phyloP scores from a whole-genome alignment of 2,113 vertebrate species.

The Antigone vipio region DNA sequence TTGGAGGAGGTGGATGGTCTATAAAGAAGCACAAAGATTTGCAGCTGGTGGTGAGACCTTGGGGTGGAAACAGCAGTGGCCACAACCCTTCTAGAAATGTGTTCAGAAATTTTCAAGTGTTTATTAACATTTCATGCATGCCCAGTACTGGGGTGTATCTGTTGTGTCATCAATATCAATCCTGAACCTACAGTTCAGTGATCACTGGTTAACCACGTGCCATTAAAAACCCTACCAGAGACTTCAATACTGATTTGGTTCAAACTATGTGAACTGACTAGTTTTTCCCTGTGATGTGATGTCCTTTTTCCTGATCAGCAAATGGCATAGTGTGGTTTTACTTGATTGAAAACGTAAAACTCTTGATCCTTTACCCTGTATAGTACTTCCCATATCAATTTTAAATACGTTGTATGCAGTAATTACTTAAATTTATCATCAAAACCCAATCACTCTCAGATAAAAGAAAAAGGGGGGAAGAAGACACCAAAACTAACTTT shows the following conservation, averaged over 20 bases:
- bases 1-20: not conserved
- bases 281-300: not conserved
- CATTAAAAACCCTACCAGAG: not conserved
- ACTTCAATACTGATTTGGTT: not conserved
- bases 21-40: not conserved
- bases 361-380: not conserved
- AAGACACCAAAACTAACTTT: not conserved
- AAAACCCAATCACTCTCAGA: not conserved
- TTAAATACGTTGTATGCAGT: not conserved
- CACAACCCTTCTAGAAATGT: not conserved
- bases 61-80: not conserved
- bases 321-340: not conserved
- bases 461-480: not conserved
- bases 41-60: not conserved
- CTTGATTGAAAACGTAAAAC: not conserved
- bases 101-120: not conserved
- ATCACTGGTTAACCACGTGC: not conserved
- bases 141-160: not conserved
- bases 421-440: not conserved
- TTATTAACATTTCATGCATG: not conserved
- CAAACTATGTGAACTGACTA: not conserved
- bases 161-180: not conserved
- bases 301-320: not conserved
- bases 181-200: not conserved
- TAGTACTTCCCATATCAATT: not conserved